Percentiles rank a stretch among this genome's conserved stretches.
Conservation (phyloP, 2,888 invertebrate genomes). For the Bembecia ichneumoniformis region DNA sequence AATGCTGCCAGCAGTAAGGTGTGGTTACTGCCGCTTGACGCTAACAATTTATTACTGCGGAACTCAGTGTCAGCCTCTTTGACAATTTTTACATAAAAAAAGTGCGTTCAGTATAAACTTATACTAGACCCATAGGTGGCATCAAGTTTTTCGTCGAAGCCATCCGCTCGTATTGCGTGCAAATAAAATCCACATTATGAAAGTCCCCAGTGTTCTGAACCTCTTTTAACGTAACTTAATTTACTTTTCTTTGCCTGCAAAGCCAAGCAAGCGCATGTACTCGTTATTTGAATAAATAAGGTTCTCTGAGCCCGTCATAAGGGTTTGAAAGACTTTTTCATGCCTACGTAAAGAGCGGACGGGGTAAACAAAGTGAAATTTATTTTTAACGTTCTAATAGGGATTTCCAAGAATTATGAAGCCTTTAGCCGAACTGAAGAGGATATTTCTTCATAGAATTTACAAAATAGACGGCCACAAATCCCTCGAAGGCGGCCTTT, state of each 20-base stretch:
- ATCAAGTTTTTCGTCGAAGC: neutral
- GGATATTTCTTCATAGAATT: too few relatives aligned
- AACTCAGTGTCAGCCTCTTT: too few relatives aligned
- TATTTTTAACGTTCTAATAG: slow-evolving; percentile 25
- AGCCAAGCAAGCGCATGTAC: neutral
- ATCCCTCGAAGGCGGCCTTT: too few relatives aligned
- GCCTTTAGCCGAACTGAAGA: too few relatives aligned
- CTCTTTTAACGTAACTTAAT: neutral
- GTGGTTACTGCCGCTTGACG: too few relatives aligned
- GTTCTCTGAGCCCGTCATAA: neutral
- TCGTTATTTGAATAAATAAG: slow-evolving; percentile 1
- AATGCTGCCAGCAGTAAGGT: too few relatives aligned
- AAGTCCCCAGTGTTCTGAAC: neutral
- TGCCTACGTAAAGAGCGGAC: slow-evolving; percentile 31
- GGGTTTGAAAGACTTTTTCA: slow-evolving; percentile 21
- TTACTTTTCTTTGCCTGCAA: neutral
- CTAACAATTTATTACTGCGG: too few relatives aligned
- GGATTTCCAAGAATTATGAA: neutral
- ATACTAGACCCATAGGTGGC: too few relatives aligned
- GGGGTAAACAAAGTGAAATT: slow-evolving; percentile 28
- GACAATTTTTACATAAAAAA: too few relatives aligned
- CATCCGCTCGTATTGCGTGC: neutral
- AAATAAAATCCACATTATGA: neutral
- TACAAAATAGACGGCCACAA: too few relatives aligned
- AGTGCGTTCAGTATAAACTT: too few relatives aligned